A percentile compares a stretch with the other conserved stretches of the same genome.
Evolutionary conservation across 2,113 vertebrate genomes (phyloP).

Genomic region (Apodemus speciosus): DNA sequence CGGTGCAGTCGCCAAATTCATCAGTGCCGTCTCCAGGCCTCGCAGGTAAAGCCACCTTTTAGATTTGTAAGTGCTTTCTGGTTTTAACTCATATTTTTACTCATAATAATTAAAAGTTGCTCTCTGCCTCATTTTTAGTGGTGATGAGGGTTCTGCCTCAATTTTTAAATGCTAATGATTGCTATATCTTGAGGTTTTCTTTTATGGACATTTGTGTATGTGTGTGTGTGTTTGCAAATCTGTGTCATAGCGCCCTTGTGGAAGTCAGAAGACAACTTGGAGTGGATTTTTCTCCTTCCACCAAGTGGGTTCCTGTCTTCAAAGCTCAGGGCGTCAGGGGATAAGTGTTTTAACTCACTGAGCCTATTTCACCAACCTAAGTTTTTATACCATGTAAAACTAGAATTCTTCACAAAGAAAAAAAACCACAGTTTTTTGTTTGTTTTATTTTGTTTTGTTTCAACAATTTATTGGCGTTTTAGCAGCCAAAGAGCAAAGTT

Average conservation of each 20-base stretch:
- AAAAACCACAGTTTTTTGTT: conserved; percentile 17
- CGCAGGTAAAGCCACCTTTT: conserved; percentile 77
- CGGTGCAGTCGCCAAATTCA: conserved; percentile 89
- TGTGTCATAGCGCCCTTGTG: background rate
- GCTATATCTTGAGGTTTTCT: background rate
- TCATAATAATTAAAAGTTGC: background rate
- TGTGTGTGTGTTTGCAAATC: background rate
- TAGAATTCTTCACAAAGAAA: background rate
- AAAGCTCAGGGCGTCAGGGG: background rate
- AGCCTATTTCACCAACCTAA: too few species aligned
- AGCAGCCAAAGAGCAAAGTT: conserved; percentile 19
- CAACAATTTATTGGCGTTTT: background rate
- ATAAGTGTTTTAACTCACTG: too few species aligned
- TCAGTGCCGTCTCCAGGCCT: conserved; percentile 89
- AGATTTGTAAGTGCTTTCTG: background rate
- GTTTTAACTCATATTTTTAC: background rate
- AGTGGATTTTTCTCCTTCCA: background rate
- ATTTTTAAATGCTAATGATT: background rate
- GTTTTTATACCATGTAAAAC: conserved; percentile 23
- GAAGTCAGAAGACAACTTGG: background rate
- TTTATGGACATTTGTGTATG: background rate
- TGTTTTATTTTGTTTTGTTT: too few species aligned
- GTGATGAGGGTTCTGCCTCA: background rate
- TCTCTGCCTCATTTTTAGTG: background rate
- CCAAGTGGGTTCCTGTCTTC: background rate